Evolutionary conservation across 2,113 vertebrate species (phyloP).

Genomic region (Tyrannus savana): DNA sequence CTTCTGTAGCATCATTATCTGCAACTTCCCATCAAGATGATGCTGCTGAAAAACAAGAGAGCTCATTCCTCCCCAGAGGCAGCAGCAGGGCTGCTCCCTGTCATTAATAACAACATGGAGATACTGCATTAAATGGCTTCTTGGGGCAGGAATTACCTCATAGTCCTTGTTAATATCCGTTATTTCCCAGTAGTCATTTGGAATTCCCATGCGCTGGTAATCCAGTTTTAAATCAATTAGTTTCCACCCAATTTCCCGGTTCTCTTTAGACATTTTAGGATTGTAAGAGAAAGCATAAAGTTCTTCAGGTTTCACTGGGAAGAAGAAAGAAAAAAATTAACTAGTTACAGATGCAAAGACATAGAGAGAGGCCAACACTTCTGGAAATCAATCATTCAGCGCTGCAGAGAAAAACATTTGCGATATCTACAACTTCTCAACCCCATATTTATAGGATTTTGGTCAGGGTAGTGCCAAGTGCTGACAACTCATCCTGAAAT

Average conservation of each 20-base stretch:
- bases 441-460: background rate
- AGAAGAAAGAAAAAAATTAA: background rate
- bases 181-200: conserved; percentile 78
- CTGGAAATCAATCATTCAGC: background rate
- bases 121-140: background rate
- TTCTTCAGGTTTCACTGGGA: conserved; percentile 76
- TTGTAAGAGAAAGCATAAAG: conserved; percentile 85
- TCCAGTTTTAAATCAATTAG: conserved; percentile 75
- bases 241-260: conserved; percentile 76
- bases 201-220: conserved; percentile 81
- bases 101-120: background rate
- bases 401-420: background rate
- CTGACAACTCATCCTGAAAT: background rate
- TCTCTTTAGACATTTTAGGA: conserved; percentile 76
- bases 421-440: background rate
- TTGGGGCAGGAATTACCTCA: conserved; percentile 71
- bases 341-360: background rate
- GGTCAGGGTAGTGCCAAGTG: background rate
- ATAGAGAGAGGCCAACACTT: background rate
- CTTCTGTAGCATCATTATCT: background rate
- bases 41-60: background rate
- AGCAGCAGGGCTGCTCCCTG: background rate
- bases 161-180: conserved; percentile 79
- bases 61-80: background rate
- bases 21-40: background rate